These are phyloP conservation scores for Lepidochrysops patricia DNA, from an alignment of 2,888 invertebrate genomes.

Conservation along the genomic window DNA sequence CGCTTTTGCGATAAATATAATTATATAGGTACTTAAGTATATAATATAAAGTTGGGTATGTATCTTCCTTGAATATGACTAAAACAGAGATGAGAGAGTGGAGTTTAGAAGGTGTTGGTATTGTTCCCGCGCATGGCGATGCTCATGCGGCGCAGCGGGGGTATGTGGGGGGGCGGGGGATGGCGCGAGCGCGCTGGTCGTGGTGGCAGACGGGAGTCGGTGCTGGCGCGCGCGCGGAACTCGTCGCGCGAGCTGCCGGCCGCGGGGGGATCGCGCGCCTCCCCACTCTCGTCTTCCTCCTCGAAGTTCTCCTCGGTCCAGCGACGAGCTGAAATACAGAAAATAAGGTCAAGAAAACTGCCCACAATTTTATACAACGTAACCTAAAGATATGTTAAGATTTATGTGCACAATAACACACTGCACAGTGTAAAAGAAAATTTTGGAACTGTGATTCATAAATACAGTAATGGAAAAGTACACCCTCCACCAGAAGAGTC, in stretches of 20 bases:
- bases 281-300: conserved; percentile 72
- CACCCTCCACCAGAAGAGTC: too few relatives aligned
- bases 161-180: conserved; percentile 58
- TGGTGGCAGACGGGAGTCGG: conserved; percentile 76
- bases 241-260: conserved; percentile 61
- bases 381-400: background rate
- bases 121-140: conserved; percentile 83
- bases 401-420: too few relatives aligned
- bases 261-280: conserved; percentile 49
- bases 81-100: background rate
- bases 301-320: conserved; percentile 78
- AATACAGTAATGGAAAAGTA: too few relatives aligned
- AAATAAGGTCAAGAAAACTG: too few relatives aligned
- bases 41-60: too few relatives aligned
- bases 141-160: conserved; percentile 81
- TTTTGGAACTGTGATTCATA: background rate
- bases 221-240: conserved; percentile 84
- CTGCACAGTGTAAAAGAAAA: too few relatives aligned
- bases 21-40: too few relatives aligned
- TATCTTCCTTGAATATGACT: background rate
- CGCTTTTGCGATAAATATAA: too few relatives aligned
- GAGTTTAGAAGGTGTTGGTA: conserved; percentile 54
- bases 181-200: conserved; percentile 75
- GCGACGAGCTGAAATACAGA: conserved; percentile 60
- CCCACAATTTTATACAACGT: too few relatives aligned